phyloP scores from a whole-genome alignment of 2,113 vertebrate species.

The Ceratotherium simum region DNA sequence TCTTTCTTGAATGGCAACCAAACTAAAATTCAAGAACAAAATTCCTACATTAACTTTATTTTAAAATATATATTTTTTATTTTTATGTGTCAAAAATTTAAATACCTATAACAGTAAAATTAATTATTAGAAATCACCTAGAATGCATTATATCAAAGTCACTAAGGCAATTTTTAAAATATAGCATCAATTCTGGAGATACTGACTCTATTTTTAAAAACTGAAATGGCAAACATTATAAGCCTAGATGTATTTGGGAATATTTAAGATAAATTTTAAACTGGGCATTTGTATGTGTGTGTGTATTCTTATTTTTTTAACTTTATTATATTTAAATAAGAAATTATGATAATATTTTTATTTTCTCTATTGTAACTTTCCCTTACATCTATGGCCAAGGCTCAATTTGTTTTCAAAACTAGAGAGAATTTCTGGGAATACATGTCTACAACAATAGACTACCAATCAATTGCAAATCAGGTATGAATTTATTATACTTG shows the following conservation, averaged over 20 bases:
- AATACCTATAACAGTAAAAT: not conserved
- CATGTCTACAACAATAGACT: not conserved
- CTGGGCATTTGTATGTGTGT: not conserved
- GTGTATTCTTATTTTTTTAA: not conserved
- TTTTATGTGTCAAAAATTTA: not conserved
- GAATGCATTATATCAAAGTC: not conserved
- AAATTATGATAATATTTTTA: not conserved
- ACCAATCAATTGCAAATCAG: not conserved
- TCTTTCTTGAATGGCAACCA: not conserved
- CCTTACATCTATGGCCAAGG: not conserved
- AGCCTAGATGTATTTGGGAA: not conserved
- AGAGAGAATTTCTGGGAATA: not conserved
- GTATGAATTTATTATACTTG: not conserved
- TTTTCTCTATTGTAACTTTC: not conserved
- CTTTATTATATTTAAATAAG: not conserved
- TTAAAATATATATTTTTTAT: not conserved
- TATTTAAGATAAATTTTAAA: constrained; percentile 7
- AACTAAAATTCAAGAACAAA: not conserved
- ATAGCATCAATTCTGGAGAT: not conserved
- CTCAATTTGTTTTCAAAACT: not conserved
- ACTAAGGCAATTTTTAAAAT: not conserved
- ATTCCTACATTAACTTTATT: not conserved
- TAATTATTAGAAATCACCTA: not conserved
- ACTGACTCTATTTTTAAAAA: not conserved
- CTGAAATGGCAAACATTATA: not conserved